Conservation (phyloP, 2,888 invertebrate species). For the Alloplasta piceator region DNA sequence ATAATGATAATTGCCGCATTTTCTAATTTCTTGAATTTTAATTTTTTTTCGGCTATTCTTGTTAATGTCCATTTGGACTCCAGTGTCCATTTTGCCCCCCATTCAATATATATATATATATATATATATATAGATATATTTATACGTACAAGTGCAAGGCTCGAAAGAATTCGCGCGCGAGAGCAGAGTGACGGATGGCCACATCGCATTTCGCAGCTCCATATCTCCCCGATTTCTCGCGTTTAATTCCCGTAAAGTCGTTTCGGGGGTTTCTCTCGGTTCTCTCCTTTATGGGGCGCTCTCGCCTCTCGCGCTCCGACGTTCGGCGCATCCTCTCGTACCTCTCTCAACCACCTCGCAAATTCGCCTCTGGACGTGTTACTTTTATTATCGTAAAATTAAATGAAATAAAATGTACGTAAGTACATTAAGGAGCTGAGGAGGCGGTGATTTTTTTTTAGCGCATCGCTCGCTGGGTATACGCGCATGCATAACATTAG, state of each 20-base stretch:
- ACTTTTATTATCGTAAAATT: slow-evolving; percentile 50
- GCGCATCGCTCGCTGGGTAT: too few relatives aligned
- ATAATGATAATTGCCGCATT: too few relatives aligned
- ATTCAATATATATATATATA: too few relatives aligned
- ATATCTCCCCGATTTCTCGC: slow-evolving; percentile 83
- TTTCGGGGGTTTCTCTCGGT: slow-evolving; percentile 72
- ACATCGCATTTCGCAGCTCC: slow-evolving; percentile 82
- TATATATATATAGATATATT: too few relatives aligned
- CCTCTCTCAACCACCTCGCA: slow-evolving; percentile 73
- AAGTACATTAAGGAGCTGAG: too few relatives aligned
- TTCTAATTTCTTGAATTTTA: too few relatives aligned
- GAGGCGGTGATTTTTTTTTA: too few relatives aligned
- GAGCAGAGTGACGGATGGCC: slow-evolving; percentile 81
- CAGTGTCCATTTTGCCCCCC: too few relatives aligned
- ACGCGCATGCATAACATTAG: too few relatives aligned
- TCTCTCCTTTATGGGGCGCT: slow-evolving; percentile 19
- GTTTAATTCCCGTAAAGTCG: slow-evolving; percentile 83
- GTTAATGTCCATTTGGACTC: too few relatives aligned
- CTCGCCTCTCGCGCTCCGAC: too few relatives aligned
- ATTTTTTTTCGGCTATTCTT: too few relatives aligned
- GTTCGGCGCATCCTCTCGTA: slow-evolving; percentile 23
- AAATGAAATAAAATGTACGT: slow-evolving; percentile 14
- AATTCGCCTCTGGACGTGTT: slow-evolving; percentile 51
- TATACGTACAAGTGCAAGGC: slow-evolving; percentile 49
- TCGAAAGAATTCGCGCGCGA: slow-evolving; percentile 61